Base-by-base conservation (phyloP, 1,140 invertebrate genomes). In the Papilio aristodemus region DNA sequence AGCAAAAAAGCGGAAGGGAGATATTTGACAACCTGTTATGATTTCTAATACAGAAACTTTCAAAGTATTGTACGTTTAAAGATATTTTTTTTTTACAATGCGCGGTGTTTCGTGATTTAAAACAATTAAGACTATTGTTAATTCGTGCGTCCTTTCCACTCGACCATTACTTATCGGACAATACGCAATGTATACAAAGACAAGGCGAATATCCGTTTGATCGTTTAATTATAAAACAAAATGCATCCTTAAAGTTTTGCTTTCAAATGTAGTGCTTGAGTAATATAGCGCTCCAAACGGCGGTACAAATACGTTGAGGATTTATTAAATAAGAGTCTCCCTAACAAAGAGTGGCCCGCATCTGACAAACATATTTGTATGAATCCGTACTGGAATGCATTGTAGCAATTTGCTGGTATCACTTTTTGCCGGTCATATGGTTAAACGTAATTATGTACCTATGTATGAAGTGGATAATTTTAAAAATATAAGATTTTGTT, bases 121-220 rank as follows among this genome's bases (percentile, higher is more conserved):
- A 22, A 54, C 19, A 54, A 43, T 17, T 17, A 17, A 25, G 19
- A 25, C 19, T 54, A 54, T 54, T 54, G 46, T 54, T 22, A 22
- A 11, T 25, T 25, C 46, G 22, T 22, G 46, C 46, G 19, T 22
- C 46, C 46, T 25, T 54, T 54, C 11, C 22, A 54, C 46, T 22
- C 19, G 22, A 54, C 10, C 46, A 25, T 54, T 54, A 54, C 46
- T 54, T 54, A 54, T 25, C 11, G 19, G 22, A 25, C 46, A 54
- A 54, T 54, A 54, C 46, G 46, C 46, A 25, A 54, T 54, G 19
- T 43, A 43, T 22, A 25, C 46, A 25, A 54, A 54, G 27, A 54
- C 19, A 10, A 19, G 46, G 14, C 46, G 46, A 54, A 54, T 54
- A 22, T 54, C 46, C 46, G 46, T 54, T 54, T 54, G 46, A 25